phyloP scores from a whole-genome alignment of 2,113 vertebrate species.

The Eretmochelys imbricata region DNA sequence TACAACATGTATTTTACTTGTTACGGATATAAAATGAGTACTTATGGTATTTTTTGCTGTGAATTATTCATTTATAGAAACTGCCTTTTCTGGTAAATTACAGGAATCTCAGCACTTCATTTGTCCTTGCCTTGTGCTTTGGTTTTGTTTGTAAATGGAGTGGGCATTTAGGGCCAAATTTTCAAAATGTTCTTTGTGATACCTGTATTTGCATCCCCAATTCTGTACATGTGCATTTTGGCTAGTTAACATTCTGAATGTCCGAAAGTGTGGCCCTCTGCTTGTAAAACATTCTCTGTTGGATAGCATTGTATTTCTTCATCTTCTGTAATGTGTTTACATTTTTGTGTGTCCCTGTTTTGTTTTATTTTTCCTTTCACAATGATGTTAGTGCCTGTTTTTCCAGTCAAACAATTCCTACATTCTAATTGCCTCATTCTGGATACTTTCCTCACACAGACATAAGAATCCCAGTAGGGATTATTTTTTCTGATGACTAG shows the following conservation, averaged over 20 bases:
- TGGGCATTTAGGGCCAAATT: background rate
- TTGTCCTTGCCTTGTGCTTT: conserved; percentile 40
- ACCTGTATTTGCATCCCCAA: background rate
- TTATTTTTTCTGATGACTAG: background rate
- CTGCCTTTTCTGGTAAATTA: conserved; percentile 20
- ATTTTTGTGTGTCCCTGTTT: background rate
- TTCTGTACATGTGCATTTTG: background rate
- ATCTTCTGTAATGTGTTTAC: background rate
- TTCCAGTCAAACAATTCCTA: background rate
- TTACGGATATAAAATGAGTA: background rate
- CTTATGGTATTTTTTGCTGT: background rate
- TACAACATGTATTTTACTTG: background rate
- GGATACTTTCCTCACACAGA: background rate
- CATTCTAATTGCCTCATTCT: conserved; percentile 36
- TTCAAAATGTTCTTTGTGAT: background rate
- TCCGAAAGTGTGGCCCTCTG: background rate
- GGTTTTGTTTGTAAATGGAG: background rate
- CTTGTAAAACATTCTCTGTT: background rate
- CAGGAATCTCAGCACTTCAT: background rate
- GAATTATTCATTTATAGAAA: conserved; percentile 17
- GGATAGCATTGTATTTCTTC: background rate
- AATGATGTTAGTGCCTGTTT: conserved; percentile 20
- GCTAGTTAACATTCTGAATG: background rate
- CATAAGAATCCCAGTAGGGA: background rate
- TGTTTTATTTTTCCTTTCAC: background rate